A percentile compares a stretch with the other conserved stretches of the same genome.
These are phyloP conservation scores for Aphelenchoides besseyi DNA, from an alignment of 1,140 invertebrate species.

Conservation along the genomic window DNA sequence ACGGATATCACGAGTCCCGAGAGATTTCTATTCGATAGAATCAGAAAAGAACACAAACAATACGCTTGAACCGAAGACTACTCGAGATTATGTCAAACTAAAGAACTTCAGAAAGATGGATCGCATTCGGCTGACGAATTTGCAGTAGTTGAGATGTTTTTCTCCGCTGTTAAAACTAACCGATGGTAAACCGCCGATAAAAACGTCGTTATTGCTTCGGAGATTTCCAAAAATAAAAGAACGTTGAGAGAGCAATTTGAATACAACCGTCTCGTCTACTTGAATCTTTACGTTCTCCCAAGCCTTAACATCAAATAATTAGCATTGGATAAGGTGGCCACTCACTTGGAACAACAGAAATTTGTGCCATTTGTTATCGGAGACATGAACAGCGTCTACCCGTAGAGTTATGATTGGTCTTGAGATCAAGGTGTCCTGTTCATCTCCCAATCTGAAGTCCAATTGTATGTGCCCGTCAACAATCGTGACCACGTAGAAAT, in stretches of 20 bases:
- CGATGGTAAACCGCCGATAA: conserved; percentile 84
- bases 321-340: conserved; percentile 15
- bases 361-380: conserved; percentile 46
- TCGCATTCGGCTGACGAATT: background rate
- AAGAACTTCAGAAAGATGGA: background rate
- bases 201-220: conserved; percentile 80
- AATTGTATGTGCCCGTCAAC: conserved; percentile 82
- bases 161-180: conserved; percentile 72
- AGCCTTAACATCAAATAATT: conserved; percentile 41
- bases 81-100: background rate
- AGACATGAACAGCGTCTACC: conserved; percentile 46
- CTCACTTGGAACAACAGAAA: conserved; percentile 51
- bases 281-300: conserved; percentile 60
- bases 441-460: conserved; percentile 78
- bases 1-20: too few relatives aligned
- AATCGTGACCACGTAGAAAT: conserved; percentile 90
- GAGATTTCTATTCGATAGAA: too few relatives aligned
- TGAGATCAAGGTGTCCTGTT: conserved; percentile 69
- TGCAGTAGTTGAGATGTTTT: background rate
- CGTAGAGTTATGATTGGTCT: conserved; percentile 49
- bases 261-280: conserved; percentile 55
- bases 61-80: too few relatives aligned
- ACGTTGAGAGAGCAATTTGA: conserved; percentile 70
- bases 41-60: too few relatives aligned
- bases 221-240: conserved; percentile 81